Conservation (phyloP, 1,140 invertebrate species). For the Calephelis virginiensis region DNA sequence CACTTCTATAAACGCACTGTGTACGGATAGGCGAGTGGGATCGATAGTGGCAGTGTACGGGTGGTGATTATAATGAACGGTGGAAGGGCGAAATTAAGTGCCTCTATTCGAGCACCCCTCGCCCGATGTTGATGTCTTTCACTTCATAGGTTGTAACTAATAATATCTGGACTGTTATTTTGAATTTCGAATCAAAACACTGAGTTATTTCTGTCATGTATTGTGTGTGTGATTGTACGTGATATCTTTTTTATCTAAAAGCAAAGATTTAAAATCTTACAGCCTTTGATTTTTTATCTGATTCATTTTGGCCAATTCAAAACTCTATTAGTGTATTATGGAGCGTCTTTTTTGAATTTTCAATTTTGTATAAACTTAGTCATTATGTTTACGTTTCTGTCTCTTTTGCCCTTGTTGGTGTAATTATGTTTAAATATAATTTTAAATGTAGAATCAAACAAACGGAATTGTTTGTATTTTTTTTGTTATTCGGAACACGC, state of each 20-base stretch:
- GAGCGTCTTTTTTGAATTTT: no score
- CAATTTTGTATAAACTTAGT: no score
- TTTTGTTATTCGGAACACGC: no score
- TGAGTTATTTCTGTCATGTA: not conserved
- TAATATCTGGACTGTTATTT: constrained; percentile 45
- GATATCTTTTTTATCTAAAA: not conserved
- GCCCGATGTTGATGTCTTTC: constrained; percentile 62
- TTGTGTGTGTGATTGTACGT: constrained; percentile 9
- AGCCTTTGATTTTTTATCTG: no score
- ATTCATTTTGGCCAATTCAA: no score
- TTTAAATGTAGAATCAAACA: no score
- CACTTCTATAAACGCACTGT: constrained; percentile 65
- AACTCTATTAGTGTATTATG: no score
- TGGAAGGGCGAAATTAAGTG: constrained; percentile 75
- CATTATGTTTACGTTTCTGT: no score
- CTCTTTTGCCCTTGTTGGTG: no score
- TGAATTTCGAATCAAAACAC: constrained; percentile 1
- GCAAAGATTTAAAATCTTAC: no score
- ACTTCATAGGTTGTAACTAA: constrained; percentile 64
- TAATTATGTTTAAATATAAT: no score
- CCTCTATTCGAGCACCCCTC: constrained; percentile 67
- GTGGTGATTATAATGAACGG: constrained; percentile 76
- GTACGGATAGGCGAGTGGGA: constrained; percentile 45
- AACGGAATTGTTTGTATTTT: no score
- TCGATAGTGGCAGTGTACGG: constrained; percentile 69